Percentiles rank a stretch among this genome's conserved stretches.
Evolutionary conservation across 2,113 vertebrate genomes (phyloP).

Genomic region (Heloderma charlesbogerti): DNA sequence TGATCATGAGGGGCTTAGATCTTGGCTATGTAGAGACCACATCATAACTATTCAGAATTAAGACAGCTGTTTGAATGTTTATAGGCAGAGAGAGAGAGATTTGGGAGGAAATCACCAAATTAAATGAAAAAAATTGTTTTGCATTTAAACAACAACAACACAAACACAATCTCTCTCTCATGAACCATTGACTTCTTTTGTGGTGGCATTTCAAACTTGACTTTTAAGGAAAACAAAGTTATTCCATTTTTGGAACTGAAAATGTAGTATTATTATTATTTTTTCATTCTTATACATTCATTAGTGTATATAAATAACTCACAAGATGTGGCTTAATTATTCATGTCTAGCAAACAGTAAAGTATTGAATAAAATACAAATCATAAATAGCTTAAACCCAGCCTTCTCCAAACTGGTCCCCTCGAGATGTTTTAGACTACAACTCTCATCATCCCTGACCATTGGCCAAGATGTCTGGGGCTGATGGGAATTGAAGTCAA

Average conservation of each 20-base stretch:
- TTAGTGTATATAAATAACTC: not conserved
- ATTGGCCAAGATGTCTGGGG: no score
- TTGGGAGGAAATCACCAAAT: not conserved
- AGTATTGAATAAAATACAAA: not conserved
- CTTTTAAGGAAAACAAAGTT: not conserved
- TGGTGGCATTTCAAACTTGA: not conserved
- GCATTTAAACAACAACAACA: not conserved
- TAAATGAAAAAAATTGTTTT: slow-evolving; percentile 8
- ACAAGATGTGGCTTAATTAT: not conserved
- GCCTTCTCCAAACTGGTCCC: no score
- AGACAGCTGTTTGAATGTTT: slow-evolving; percentile 8
- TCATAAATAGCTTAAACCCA: not conserved
- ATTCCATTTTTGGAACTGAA: not conserved
- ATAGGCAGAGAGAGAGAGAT: not conserved
- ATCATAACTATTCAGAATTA: slow-evolving; percentile 4
- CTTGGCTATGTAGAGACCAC: not conserved
- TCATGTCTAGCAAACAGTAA: not conserved
- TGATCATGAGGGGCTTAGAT: slow-evolving; percentile 1
- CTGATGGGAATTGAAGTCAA: no score
- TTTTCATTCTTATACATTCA: not conserved
- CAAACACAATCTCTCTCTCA: not conserved
- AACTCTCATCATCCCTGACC: no score
- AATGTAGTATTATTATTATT: not conserved
- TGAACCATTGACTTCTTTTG: not conserved
- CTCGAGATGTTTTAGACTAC: no score